phyloP scores from a whole-genome alignment of 2,113 vertebrate genomes.

The Procapra przewalskii region DNA sequence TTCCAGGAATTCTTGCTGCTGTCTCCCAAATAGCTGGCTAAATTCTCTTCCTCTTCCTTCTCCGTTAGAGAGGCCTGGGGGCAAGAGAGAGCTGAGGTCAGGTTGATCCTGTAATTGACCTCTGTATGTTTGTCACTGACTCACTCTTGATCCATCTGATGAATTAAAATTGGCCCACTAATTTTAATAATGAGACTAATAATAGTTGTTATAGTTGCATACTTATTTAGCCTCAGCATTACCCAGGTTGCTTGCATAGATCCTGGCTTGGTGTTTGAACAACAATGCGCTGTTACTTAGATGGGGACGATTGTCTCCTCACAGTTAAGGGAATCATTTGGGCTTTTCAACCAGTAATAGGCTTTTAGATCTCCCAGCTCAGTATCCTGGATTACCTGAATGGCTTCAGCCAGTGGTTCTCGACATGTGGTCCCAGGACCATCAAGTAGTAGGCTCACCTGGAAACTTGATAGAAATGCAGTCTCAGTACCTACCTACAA shows the following conservation, averaged over 20 bases:
- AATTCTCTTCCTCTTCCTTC: background rate
- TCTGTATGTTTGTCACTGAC: slow-evolving; percentile 18
- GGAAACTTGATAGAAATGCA: background rate
- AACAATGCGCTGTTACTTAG: background rate
- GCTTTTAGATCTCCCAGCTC: background rate
- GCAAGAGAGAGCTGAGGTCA: background rate
- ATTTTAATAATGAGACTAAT: slow-evolving; percentile 5
- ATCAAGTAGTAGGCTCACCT: background rate
- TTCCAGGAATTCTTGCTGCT: slow-evolving; percentile 67
- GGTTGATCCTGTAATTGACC: background rate
- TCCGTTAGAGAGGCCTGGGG: background rate
- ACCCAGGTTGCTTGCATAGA: background rate
- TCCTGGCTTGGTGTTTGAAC: background rate
- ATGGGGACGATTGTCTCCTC: too few species aligned
- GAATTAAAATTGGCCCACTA: background rate
- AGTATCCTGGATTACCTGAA: background rate
- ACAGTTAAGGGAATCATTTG: too few species aligned
- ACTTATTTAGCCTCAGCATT: background rate
- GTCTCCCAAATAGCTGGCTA: background rate
- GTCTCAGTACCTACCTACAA: background rate
- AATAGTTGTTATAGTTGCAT: background rate
- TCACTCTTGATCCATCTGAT: background rate
- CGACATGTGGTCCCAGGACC: too few species aligned
- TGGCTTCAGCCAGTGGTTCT: background rate
- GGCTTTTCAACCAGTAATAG: too few species aligned